Percentiles rank a stretch among this genome's conserved stretches.
Conservation (phyloP, 2,113 vertebrate species). For the Tachysurus vachellii region DNA sequence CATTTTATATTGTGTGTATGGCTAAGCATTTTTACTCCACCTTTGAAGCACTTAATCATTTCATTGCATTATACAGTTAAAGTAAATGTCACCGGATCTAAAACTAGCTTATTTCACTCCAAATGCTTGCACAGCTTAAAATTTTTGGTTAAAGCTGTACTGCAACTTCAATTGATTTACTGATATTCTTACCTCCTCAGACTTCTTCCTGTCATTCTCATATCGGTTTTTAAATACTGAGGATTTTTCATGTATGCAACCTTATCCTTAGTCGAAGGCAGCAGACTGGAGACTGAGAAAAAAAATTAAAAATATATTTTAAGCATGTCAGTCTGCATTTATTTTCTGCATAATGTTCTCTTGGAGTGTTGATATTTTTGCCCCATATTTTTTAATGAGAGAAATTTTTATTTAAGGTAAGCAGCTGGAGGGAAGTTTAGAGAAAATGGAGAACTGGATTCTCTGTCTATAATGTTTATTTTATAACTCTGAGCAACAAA, state of each 20-base stretch:
- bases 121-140: neutral
- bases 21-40: neutral
- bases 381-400: neutral
- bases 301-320: neutral
- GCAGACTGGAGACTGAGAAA: neutral
- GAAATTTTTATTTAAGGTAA: neutral
- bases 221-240: neutral
- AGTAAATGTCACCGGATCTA: neutral
- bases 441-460: neutral
- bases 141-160: neutral
- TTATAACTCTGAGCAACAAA: neutral
- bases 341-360: neutral
- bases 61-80: neutral
- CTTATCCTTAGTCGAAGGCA: neutral
- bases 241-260: neutral
- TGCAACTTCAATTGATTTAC: neutral
- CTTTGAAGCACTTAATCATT: neutral
- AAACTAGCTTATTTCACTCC: neutral
- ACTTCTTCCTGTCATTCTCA: neutral
- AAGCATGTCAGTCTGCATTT: neutral
- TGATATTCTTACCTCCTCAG: neutral
- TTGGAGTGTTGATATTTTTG: neutral
- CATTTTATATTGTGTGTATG: neutral
- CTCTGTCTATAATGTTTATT: neutral
- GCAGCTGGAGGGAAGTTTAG: neutral